Percentiles rank a stretch among this genome's conserved stretches.
These are phyloP conservation scores for Leptobrachium leishanense DNA, from an alignment of 2,113 vertebrate genomes.

Conservation along the genomic window DNA sequence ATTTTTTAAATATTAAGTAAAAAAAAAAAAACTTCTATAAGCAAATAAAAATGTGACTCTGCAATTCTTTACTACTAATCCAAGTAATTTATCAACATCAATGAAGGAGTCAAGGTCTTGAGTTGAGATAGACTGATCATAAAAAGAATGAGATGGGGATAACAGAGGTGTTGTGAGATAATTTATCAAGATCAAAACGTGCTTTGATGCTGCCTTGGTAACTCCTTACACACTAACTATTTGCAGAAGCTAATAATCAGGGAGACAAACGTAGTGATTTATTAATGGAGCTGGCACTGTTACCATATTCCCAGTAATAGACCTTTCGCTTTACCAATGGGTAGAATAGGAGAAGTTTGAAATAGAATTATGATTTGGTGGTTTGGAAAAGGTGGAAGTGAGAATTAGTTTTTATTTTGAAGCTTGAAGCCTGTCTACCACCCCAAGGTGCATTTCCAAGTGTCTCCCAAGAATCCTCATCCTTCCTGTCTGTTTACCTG, in stretches of 20 bases:
- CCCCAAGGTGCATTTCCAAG: too few relatives aligned
- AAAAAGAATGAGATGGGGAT: neutral
- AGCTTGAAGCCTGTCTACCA: too few relatives aligned
- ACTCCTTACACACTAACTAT: neutral
- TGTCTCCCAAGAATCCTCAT: too few relatives aligned
- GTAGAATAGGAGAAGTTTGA: neutral
- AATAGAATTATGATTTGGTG: neutral
- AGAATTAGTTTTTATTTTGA: too few relatives aligned
- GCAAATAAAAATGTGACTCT: neutral
- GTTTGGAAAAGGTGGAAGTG: neutral
- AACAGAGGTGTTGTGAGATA: neutral
- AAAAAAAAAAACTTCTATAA: neutral
- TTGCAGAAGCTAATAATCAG: neutral
- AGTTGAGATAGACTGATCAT: neutral
- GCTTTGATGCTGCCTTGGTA: conserved; percentile 12
- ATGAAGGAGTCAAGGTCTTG: neutral
- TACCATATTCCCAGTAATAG: neutral
- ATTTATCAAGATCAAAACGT: neutral
- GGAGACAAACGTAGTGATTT: neutral
- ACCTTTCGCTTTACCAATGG: neutral
- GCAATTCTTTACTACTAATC: neutral
- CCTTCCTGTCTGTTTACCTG: too few relatives aligned
- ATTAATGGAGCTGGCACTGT: neutral
- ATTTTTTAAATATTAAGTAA: neutral
- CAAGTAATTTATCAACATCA: neutral